Base-by-base conservation (phyloP, 2,888 invertebrate species). In the Automeris io region DNA sequence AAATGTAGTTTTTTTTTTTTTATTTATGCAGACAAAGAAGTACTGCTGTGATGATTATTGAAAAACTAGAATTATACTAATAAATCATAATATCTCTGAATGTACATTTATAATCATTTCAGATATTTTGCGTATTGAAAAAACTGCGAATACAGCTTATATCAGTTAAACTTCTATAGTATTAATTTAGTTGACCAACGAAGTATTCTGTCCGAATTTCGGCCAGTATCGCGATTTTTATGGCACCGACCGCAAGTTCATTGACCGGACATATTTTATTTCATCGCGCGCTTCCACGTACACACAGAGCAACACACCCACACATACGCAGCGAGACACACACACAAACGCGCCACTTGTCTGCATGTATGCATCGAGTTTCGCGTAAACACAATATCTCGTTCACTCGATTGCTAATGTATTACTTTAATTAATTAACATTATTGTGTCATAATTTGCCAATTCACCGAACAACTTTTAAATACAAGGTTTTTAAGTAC, bases 211-310 rank as follows among this genome's bases (percentile, higher is more conserved):
- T 60, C 73, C 72, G 67, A 82, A 80, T 80, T 86, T 86, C 74
- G 85, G 82, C 67, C 70, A 74, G 74, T 81, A 81, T 85, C 77
- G 86, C 86, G 65, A 86, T 85, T 86, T 86, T 86, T 85, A 85
- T 82, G 77, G 82, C 80, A 80, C 82, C 78, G 78, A 74, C 76
- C 80, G 73, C 69, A 75, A 62, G 86, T 70, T 86, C 86, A 68
- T 77, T 82, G 86, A 82, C 85, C 86, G 85, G 80, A 83, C 86
- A 85, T 85, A 85, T 85, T 86, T 86, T 86, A 86, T 86, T 86
- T 85, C 81, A 86, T 83, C 86, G 85, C 83, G 82, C 83, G 77
- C 82, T 82, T 85, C 82, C 82, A 83, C 77, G 80, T 79, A 74
- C 82, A 77, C 81, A 79, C 80, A 81, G 76, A 70, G 54, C 67